These are phyloP conservation scores for Acleris laterana DNA, from an alignment of 2,888 invertebrate species.

Conservation along the genomic window DNA sequence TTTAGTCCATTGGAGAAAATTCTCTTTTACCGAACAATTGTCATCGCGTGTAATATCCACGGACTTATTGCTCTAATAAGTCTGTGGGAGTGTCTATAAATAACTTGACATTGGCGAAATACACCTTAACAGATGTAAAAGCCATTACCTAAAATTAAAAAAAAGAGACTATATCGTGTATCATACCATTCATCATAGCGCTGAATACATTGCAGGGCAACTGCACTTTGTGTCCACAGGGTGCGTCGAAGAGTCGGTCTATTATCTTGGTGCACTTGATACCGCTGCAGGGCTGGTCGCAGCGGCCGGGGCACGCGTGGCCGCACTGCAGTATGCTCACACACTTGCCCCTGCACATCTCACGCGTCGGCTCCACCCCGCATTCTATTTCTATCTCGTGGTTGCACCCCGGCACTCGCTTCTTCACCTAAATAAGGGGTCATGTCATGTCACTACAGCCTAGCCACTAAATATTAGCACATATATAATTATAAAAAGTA, in stretches of 20 bases:
- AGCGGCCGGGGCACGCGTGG: constrained; percentile 72
- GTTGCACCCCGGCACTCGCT: constrained; percentile 68
- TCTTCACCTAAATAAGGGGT: constrained; percentile 61
- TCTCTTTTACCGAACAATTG: too few species aligned
- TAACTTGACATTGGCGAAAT: too few species aligned
- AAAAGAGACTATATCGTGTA: too few species aligned
- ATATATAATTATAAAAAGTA: too few species aligned
- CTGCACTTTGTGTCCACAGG: constrained; percentile 78
- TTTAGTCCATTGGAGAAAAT: too few species aligned
- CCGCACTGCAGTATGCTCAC: constrained; percentile 74
- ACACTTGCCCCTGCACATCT: constrained; percentile 71
- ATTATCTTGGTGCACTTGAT: constrained; percentile 59
- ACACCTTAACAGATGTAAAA: too few species aligned
- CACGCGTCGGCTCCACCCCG: constrained; percentile 51
- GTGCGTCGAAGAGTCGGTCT: constrained; percentile 48
- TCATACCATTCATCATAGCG: neutral
- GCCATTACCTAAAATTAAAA: too few species aligned
- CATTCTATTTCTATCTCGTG: constrained; percentile 73
- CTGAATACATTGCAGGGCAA: constrained; percentile 63
- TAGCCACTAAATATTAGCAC: too few species aligned
- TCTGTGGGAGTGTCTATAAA: too few species aligned
- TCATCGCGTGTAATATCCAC: too few species aligned
- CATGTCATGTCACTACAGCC: too few species aligned
- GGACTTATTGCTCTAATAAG: too few species aligned
- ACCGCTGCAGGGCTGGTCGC: constrained; percentile 62